phyloP scores from a whole-genome alignment of 2,888 invertebrate genomes.

The Drosophila histrio region DNA sequence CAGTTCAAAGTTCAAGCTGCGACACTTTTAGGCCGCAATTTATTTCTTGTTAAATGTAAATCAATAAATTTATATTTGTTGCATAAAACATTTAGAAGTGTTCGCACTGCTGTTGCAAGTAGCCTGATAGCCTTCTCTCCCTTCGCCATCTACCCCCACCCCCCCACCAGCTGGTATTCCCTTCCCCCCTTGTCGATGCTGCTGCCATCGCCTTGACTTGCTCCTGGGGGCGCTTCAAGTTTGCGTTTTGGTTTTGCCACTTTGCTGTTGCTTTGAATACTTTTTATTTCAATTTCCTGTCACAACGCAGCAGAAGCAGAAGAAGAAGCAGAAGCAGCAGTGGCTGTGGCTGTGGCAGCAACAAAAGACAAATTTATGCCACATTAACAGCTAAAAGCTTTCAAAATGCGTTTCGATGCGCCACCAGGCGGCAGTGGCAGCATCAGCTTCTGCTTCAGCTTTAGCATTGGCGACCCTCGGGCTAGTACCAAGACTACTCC shows the following conservation, averaged over 20 bases:
- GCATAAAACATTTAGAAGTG: conserved; percentile 56
- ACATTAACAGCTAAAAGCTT: conserved; percentile 80
- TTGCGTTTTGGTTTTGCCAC: conserved; percentile 54
- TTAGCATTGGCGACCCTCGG: conserved; percentile 39
- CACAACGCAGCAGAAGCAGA: conserved; percentile 43
- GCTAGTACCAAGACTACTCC: conserved; percentile 18
- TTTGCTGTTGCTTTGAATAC: conserved; percentile 49
- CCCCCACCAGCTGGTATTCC: neutral
- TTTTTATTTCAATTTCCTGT: conserved; percentile 79
- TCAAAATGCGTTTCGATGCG: conserved; percentile 77
- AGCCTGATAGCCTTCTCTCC: neutral
- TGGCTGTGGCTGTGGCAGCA: conserved; percentile 17
- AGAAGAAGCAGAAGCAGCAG: conserved; percentile 5
- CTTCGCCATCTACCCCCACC: neutral
- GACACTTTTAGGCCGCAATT: conserved; percentile 22
- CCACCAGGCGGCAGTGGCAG: conserved; percentile 39
- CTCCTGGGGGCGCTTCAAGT: conserved; percentile 59
- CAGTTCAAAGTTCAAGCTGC: neutral
- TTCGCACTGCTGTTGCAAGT: conserved; percentile 58
- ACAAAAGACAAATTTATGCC: conserved; percentile 79
- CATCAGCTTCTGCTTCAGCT: neutral
- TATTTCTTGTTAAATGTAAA: conserved; percentile 46
- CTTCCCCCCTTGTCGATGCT: neutral
- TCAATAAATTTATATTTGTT: conserved; percentile 58
- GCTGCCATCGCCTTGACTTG: conserved; percentile 30